Evolutionary conservation across 2,888 invertebrate species (phyloP).

Genomic region (Eupelmus urozonus): DNA sequence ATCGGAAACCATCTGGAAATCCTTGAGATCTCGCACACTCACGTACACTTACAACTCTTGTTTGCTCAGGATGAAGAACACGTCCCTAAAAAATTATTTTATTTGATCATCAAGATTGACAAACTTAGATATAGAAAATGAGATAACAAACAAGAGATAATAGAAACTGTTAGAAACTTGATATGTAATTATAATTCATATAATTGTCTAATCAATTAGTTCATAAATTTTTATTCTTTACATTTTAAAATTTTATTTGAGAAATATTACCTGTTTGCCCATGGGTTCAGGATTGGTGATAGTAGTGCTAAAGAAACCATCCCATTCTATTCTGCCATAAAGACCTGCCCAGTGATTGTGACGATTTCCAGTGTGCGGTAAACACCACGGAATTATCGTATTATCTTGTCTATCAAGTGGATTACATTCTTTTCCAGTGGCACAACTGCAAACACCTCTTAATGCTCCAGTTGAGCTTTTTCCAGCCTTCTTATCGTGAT

Average conservation of each 20-base stretch:
- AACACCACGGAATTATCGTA: conserved; percentile 92
- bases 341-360: conserved; percentile 93
- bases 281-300: conserved; percentile 93
- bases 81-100: conserved; percentile 80
- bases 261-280: conserved; percentile 85
- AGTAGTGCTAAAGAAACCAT: conserved; percentile 91
- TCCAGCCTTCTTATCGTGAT: conserved; percentile 80
- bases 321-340: conserved; percentile 89
- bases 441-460: conserved; percentile 89
- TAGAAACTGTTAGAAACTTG: background rate
- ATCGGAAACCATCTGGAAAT: conserved; percentile 87
- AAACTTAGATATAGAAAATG: background rate
- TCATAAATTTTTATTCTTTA: background rate
- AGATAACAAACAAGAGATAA: conserved; percentile 7
- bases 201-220: background rate
- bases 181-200: background rate
- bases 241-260: background rate
- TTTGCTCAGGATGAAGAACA: conserved; percentile 89
- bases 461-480: conserved; percentile 76
- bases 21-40: conserved; percentile 93
- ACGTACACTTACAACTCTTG: conserved; percentile 89
- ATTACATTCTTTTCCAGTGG: conserved; percentile 82
- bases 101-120: background rate
- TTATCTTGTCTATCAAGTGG: conserved; percentile 87
- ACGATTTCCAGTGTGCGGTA: conserved; percentile 91